Evolutionary conservation across 2,888 invertebrate genomes (phyloP).

Genomic region (Lochmaea crataegi): DNA sequence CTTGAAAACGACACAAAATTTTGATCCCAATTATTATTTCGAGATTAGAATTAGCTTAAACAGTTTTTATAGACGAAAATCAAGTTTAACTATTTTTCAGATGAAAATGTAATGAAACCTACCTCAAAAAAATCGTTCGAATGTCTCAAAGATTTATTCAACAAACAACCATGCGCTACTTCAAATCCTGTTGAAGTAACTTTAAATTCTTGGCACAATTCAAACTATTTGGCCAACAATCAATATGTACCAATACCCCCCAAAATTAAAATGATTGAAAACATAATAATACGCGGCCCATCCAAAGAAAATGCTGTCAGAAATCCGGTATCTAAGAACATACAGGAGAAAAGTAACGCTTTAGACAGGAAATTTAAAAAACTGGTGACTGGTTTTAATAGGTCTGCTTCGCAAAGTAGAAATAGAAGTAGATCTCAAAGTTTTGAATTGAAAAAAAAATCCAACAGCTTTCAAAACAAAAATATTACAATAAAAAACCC

Average conservation of each 20-base stretch:
- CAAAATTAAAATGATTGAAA: not conserved
- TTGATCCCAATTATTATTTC: too few relatives aligned
- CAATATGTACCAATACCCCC: not conserved
- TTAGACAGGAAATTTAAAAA: not conserved
- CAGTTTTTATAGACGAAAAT: too few relatives aligned
- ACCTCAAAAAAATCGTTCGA: not conserved
- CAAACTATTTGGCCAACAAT: not conserved
- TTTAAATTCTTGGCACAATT: not conserved
- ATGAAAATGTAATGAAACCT: not conserved
- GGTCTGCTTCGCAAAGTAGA: not conserved
- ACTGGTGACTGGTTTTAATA: not conserved
- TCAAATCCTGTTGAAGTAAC: not conserved
- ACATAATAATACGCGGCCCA: not conserved
- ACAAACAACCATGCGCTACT: too few relatives aligned
- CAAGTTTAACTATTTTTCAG: too few relatives aligned
- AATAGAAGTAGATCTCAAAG: not conserved
- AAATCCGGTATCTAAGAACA: not conserved
- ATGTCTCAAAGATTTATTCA: not conserved
- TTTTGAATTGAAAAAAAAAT: not conserved
- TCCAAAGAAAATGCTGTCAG: conserved; percentile 10
- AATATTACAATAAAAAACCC: not conserved
- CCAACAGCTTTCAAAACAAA: not conserved
- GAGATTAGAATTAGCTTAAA: too few relatives aligned
- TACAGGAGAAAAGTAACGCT: not conserved
- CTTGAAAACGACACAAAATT: too few relatives aligned